These are phyloP conservation scores for Mastigias papua DNA, from an alignment of 30 jellyfish, hydroid and myxozoan genomes.

Conservation along the genomic window DNA sequence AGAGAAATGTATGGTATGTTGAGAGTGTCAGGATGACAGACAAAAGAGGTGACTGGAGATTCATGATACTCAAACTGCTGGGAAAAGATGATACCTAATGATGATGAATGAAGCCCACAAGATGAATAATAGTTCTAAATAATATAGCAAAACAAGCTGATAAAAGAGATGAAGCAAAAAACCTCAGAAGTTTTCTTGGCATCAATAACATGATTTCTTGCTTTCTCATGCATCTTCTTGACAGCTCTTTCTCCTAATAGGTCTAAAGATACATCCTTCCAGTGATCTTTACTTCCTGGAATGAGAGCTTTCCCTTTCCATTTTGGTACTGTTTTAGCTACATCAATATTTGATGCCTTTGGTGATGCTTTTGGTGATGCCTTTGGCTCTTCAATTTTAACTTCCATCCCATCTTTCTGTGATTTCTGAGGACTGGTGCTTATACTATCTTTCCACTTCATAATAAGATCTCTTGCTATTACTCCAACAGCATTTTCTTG, in stretches of 20 bases:
- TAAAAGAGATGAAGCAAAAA: too few species aligned
- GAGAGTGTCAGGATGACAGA: too few species aligned
- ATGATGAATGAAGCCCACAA: too few species aligned
- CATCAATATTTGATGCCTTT: neutral
- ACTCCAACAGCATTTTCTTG: conserved; percentile 65
- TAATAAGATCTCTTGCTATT: conserved; percentile 51
- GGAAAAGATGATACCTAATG: too few species aligned
- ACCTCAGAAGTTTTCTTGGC: neutral
- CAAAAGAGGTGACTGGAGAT: too few species aligned
- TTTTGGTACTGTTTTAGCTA: neutral
- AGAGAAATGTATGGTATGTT: too few species aligned
- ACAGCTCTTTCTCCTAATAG: conserved; percentile 20
- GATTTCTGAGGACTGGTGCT: conserved; percentile 11
- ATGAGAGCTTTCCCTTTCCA: too few species aligned
- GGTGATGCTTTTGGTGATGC: too few species aligned
- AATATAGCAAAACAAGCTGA: too few species aligned
- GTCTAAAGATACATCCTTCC: conserved; percentile 66
- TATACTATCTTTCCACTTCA: conserved; percentile 69
- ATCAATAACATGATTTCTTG: neutral
- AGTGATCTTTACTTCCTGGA: conserved; percentile 23
- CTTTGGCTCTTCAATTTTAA: neutral
- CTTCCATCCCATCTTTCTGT: neutral
- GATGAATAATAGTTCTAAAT: too few species aligned
- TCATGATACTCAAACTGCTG: too few species aligned
- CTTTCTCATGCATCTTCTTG: conserved; percentile 2